These are phyloP conservation scores for Melanotaenia nigrans DNA, from an alignment of 2,797 vertebrate species.

Conservation along the genomic window DNA sequence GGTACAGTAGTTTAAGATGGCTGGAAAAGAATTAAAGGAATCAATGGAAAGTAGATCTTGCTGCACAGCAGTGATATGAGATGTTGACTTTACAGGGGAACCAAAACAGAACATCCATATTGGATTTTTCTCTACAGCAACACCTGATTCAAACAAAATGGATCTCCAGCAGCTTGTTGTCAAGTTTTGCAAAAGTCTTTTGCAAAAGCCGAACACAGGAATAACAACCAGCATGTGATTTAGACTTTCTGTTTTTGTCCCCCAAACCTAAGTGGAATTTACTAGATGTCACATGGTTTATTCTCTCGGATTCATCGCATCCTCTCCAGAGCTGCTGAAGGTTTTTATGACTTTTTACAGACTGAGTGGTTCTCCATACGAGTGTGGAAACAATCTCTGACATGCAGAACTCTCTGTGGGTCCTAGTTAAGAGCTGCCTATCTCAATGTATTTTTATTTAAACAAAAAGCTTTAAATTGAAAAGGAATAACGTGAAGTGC, in stretches of 20 bases:
- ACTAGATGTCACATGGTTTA: background rate
- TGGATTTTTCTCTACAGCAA: no score
- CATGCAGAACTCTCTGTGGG: background rate
- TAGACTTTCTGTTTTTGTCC: background rate
- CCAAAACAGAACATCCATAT: no score
- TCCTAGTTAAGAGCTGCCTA: background rate
- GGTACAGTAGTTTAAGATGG: no score
- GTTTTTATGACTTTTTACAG: background rate
- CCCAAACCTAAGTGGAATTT: background rate
- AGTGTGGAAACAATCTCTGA: constrained; percentile 7
- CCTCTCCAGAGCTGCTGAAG: background rate
- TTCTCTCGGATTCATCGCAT: constrained; percentile 1
- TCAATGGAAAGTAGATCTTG: no score
- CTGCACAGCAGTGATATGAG: no score
- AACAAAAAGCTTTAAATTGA: background rate
- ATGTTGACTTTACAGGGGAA: no score
- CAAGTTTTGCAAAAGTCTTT: no score
- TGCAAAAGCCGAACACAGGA: no score
- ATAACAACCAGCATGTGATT: no score
- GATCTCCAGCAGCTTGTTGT: no score
- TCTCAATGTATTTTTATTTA: constrained; percentile 1
- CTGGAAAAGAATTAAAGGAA: no score
- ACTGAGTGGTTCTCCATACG: background rate
- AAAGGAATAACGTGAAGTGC: background rate
- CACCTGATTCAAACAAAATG: no score